Base-by-base conservation (phyloP, 2,113 vertebrate species). In the Trematomus loennbergii region DNA sequence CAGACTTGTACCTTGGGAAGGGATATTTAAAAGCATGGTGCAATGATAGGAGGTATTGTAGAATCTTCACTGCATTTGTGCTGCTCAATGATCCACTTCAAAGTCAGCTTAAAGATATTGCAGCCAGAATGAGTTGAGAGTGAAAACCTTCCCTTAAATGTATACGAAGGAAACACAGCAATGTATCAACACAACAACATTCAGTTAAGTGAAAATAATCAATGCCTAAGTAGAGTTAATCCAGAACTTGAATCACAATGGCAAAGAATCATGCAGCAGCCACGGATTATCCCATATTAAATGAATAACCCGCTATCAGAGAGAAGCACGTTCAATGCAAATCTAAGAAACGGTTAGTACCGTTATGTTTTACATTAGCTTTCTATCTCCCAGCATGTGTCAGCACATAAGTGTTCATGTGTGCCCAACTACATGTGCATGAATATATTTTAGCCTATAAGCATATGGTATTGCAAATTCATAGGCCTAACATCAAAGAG, bases 401-500 rank as follows among this genome's bases (percentile, higher is more conserved):
- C 70, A 48, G 45, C 55, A 43, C 6, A 53, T 1, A 49, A 22
- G 53, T 46, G 43, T 71, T 36, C 33, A 8, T 18, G 50, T 54
- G 55, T 6, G 57, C 13, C 10, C 1, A 12, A 11, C 18, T 76
- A 66, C 53, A 43, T 55, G 46, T 25, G 50, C 13, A 55, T 53
- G 77, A 74, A 67, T 84, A 33, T 58, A 29, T 11, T 45, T 8
- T 40, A 40, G 36, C 36, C 36, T 40, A 40, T 40, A 40, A 20
- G 18, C 78, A 78, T 82, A 70, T 74, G 81, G 52, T 52, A 66
- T 73, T 81, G 65, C 62, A 83, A 81, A 87, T 79, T 68, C 67
- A 83, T 73, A 60, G 76, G 63, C 22, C 55, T 29, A 20, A 85
- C 77, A 87, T 90, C 85, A 90, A 89, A 91, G 86, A 52, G 11